Base-by-base conservation (phyloP, 2,797 vertebrate species). In the Danio jaintianensis region DNA sequence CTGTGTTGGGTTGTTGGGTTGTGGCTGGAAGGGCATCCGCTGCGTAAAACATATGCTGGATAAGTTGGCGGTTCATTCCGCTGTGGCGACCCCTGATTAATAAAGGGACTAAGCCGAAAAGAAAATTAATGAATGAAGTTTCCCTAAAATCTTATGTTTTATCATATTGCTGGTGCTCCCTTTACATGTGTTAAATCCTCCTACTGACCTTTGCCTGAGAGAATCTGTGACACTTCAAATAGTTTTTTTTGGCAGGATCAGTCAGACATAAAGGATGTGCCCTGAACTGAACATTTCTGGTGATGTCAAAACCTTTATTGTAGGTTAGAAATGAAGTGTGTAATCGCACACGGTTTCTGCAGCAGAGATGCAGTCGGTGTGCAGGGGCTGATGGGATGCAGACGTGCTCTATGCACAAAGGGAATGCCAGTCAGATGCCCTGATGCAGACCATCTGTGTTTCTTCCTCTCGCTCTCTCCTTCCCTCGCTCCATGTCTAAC, bases 381-480 rank as follows among this genome's bases (percentile, higher is more conserved):
- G 45, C 16, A 4, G n/a, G 61, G 78, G 48, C 70, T 72, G 66
- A 81, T 53, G 59, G 75, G 38, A 74, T 78, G 38, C 67, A 75
- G 83, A 80, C 63, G 55, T 78, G 69, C 82, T 82, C 42, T 68
- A 45, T 20, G 40, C 63, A 78, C 80, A 81, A 79, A 84, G 69
- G 83, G 82, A 79, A 79, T 61, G 48, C 18, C 72, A 61, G 73
- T 82, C 79, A 75, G 58, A 70, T 59, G 53, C 53, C 42, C 40
- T 50, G 62, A 36, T 66, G 6, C 22, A 58, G 7, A 20, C 53
- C 18, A 81, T 62, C 75, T 64, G 64, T 58, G 13, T 71, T 42
- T 58, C 48, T 61, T 55, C 15, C 55, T 62, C 75, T 64, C 71
- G 70, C 81, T 82, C 87, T 85, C 86, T 87, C 86, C 83, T 7